Base-by-base conservation (phyloP, 2,797 vertebrate genomes). In the Heteromormyrus szaboi region DNA sequence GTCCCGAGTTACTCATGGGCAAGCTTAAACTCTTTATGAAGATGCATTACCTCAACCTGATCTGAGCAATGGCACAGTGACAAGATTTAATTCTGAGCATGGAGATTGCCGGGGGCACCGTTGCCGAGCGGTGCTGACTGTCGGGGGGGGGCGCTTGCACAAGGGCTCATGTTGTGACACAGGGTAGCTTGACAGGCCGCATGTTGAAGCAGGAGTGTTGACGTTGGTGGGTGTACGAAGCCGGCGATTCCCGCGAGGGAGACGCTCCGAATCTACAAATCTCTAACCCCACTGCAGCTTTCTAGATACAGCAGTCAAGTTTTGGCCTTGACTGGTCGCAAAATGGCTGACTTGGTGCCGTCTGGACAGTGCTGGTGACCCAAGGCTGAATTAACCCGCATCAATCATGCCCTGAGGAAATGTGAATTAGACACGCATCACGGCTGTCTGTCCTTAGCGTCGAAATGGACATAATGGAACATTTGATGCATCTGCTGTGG, bases 381-480 rank as follows among this genome's bases (percentile, higher is more conserved):
- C 8, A 25, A 33, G 25, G 25, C 11, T 12, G 48, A 53, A 85
- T 53, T 54, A 53, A 51, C 50, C 22, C n/a, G 12, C 50, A 48
- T 29, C 46, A 50, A 17, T 51, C 46, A 33, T 29, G 29, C 22
- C 22, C 46, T 54, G 29, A 85, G 83, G 50, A 85, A 53, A 17
- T 54, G 48, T 48, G 50, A 53, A 17, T 85, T 50, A 51, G 25
- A 22, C 83, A 33, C 6, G 50, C 17, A 46, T 41, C 50, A 25
- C 37, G 81, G 41, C 79, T 84, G 41, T 88, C 51, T 85, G 56
- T 85, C 81, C 56, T 50, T 85, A 85, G 33, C 33, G 9, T n/a
- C 33, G 41, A 33, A 89, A 48, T 85, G 83, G 17, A 41, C 19
- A 29, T 29, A 83, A 83, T 81, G 53, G 53, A 88, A 83, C 88